Conservation (phyloP, 2,797 vertebrate species). For the Psittacula derbiana region DNA sequence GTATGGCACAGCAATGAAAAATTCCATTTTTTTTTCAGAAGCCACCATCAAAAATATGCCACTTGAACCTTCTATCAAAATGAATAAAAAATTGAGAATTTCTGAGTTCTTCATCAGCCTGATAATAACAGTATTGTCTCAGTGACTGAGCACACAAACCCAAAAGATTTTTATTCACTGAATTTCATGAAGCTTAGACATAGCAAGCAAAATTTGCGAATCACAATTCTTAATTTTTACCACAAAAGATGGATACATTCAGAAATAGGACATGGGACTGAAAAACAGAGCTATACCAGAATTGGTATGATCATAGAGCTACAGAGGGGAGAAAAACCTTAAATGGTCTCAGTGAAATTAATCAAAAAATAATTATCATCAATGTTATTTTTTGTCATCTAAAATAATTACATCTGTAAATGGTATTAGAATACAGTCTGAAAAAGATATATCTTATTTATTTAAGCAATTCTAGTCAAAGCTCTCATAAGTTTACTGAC, state of each 20-base stretch:
- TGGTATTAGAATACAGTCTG: background rate
- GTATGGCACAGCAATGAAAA: background rate
- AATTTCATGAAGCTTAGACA: background rate
- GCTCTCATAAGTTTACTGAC: background rate
- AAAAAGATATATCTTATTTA: background rate
- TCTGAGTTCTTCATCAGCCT: background rate
- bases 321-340: background rate
- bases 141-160: background rate
- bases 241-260: background rate
- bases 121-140: background rate
- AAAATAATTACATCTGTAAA: background rate
- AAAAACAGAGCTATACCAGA: background rate
- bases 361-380: background rate
- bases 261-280: background rate
- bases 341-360: background rate
- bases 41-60: background rate
- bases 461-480: background rate
- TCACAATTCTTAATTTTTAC: background rate
- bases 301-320: background rate
- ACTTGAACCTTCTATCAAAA: background rate
- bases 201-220: background rate
- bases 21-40: background rate
- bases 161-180: background rate
- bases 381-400: background rate
- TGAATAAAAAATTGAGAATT: background rate